Base-by-base conservation (phyloP, 1,140 invertebrate genomes). In the Cydia fagiglandana region DNA sequence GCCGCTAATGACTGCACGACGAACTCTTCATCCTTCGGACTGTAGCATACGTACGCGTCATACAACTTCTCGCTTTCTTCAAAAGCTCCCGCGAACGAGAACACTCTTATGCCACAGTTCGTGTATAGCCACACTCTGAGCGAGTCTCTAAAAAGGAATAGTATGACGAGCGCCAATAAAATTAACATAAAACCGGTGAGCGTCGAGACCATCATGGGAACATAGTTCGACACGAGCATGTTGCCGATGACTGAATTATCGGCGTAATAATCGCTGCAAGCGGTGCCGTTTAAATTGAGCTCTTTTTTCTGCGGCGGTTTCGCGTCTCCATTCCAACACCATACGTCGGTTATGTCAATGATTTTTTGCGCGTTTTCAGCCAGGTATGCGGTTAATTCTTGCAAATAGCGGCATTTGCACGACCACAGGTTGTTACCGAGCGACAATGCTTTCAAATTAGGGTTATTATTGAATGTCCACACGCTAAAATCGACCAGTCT, bases 21-120 rank as follows among this genome's bases (percentile, higher is more conserved):
- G 86, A 98, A 97, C 85, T 97, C 96, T 84, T 98, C 97, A 91
- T 99, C 98, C 90, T 98, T 97, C 20, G 97, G 96, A 78, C 97
- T 98, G 93, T 99, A 98, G 77, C 97, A 96, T 4, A 99, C 96
- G 89, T 98, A 98, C 50, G 97, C 97, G 87, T 99, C 98, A 91
- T 98, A 99, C 12, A 97, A 93, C 82, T 98, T 98, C 84, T 97
- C 96, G 70, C 95, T 95, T 79, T 97, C 96, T 85, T 96, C 96
- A 83, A 94, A 95, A 75, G 93, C 77, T 78, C 93, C 84, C 82
- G 93, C 84, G 91, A 95, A 91, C 87, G 93, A 95, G 79, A 96
- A 97, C 41, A 98, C 94, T 24, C 97, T 94, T 0, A 98, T 94
- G 3, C 97, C 97, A 91, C 98, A 98, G 77, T 96, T 96, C 2